A percentile compares a stretch with the other conserved stretches of the same genome.
Evolutionary conservation across 2,113 vertebrate genomes (phyloP).

Genomic region (Salvelinus namaycush): DNA sequence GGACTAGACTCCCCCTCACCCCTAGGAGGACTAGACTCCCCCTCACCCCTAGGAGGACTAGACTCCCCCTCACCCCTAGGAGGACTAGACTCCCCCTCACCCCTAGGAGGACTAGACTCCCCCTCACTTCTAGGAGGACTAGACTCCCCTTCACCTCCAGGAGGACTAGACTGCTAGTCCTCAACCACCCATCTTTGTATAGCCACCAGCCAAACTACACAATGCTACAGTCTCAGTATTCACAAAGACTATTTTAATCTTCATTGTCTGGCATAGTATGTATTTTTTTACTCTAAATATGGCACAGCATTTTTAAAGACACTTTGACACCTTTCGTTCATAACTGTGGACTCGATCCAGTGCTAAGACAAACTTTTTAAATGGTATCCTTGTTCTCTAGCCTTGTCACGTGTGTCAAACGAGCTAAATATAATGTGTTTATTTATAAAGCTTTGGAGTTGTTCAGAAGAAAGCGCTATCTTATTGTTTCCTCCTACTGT

Average conservation of each 20-base stretch:
- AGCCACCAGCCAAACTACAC: conserved; percentile 23
- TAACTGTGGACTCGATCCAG: conserved; percentile 42
- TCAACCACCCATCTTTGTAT: background rate
- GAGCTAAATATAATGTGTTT: conserved; percentile 45
- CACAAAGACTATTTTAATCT: conserved; percentile 52
- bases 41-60: background rate
- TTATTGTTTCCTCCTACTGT: conserved; percentile 18
- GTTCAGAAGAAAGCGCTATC: conserved; percentile 12
- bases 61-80: background rate
- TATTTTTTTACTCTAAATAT: conserved; percentile 69
- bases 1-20: background rate
- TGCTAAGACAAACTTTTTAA: background rate
- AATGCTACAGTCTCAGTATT: conserved; percentile 41
- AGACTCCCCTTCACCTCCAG: no score
- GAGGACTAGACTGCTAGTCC: background rate
- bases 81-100: no score
- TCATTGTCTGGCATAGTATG: conserved; percentile 50
- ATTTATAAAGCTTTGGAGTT: conserved; percentile 38
- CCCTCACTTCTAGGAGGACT: no score
- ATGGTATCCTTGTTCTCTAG: conserved; percentile 10
- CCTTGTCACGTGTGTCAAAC: conserved; percentile 36
- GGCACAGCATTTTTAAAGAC: conserved; percentile 54
- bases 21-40: background rate
- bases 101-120: no score
- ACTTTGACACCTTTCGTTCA: conserved; percentile 50